Percentiles rank a stretch among this genome's conserved stretches.
These are phyloP conservation scores for Chionoecetes opilio DNA, from an alignment of 1,140 invertebrate species.

Conservation along the genomic window DNA sequence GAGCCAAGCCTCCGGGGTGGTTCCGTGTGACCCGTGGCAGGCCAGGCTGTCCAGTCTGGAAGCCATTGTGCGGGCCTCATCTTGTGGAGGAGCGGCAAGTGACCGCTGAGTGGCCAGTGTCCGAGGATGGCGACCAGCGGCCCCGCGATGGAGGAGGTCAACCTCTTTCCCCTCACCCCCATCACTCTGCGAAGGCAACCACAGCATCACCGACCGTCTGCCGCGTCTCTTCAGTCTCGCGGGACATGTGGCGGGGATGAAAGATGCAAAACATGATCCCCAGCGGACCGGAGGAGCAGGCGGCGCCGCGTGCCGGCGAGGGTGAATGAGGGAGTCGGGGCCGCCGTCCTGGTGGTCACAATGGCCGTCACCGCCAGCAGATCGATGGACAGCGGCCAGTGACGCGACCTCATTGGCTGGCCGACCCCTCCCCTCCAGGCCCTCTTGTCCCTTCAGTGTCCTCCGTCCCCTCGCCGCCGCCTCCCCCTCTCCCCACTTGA, in stretches of 20 bases:
- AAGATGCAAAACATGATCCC: slow-evolving; percentile 19
- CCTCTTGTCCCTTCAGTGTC: slow-evolving; percentile 17
- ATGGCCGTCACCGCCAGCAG: slow-evolving; percentile 65
- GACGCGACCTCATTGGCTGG: slow-evolving; percentile 72
- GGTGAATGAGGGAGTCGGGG: background rate
- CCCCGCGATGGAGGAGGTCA: slow-evolving; percentile 32
- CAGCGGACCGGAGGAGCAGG: background rate
- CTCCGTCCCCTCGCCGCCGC: background rate
- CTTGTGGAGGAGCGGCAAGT: background rate
- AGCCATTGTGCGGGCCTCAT: slow-evolving; percentile 31
- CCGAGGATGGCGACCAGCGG: slow-evolving; percentile 43
- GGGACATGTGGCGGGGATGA: background rate
- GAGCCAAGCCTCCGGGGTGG: background rate
- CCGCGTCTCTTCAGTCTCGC: background rate
- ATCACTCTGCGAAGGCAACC: background rate
- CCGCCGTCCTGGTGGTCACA: slow-evolving; percentile 53
- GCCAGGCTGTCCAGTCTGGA: background rate
- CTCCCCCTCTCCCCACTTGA: background rate
- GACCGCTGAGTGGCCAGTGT: slow-evolving; percentile 50
- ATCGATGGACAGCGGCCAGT: slow-evolving; percentile 73
- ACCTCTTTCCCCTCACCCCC: background rate
- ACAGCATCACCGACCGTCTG: background rate
- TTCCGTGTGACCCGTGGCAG: background rate
- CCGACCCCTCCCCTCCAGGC: slow-evolving; percentile 47
- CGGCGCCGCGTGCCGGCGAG: slow-evolving; percentile 13